Conservation (phyloP, 2,888 invertebrate genomes). For the Cryptophagus acutangulus region DNA sequence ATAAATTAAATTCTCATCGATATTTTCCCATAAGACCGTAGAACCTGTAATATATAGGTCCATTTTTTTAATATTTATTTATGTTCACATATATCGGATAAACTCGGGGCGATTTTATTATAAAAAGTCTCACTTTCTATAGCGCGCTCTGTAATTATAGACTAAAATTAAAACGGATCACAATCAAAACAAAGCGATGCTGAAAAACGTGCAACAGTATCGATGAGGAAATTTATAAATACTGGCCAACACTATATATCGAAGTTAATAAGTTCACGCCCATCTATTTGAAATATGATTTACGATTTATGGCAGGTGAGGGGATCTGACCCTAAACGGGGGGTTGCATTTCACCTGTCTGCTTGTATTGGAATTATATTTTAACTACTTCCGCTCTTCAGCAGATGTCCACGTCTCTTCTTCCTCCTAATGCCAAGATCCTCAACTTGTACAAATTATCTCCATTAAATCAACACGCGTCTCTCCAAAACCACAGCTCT, state of each 20-base stretch:
- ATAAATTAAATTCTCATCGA: conserved; percentile 41
- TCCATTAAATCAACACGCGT: conserved; percentile 8
- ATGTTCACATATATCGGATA: conserved; percentile 35
- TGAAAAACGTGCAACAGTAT: conserved; percentile 16
- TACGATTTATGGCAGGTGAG: conserved; percentile 39
- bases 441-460: conserved; percentile 10
- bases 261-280: conserved; percentile 45
- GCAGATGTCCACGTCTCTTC: conserved; percentile 35
- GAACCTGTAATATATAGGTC: conserved; percentile 41
- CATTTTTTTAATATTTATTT: conserved; percentile 43
- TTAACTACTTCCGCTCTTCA: conserved; percentile 43
- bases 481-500: conserved; percentile 2
- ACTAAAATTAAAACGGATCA: conserved; percentile 40
- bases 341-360: conserved; percentile 40
- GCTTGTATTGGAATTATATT: conserved; percentile 36
- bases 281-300: conserved; percentile 47
- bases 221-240: conserved; percentile 23
- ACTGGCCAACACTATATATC: conserved; percentile 30
- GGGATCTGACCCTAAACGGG: conserved; percentile 33
- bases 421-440: too few species aligned
- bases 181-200: conserved; percentile 28
- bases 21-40: conserved; percentile 35
- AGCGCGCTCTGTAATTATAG: conserved; percentile 42
- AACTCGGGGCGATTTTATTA: conserved; percentile 39
- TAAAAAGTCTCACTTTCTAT: conserved; percentile 43